A percentile compares a stretch with the other conserved stretches of the same genome.
Evolutionary conservation across 2,888 invertebrate species (phyloP).

Genomic region (Dryocosmus kuriphilus): DNA sequence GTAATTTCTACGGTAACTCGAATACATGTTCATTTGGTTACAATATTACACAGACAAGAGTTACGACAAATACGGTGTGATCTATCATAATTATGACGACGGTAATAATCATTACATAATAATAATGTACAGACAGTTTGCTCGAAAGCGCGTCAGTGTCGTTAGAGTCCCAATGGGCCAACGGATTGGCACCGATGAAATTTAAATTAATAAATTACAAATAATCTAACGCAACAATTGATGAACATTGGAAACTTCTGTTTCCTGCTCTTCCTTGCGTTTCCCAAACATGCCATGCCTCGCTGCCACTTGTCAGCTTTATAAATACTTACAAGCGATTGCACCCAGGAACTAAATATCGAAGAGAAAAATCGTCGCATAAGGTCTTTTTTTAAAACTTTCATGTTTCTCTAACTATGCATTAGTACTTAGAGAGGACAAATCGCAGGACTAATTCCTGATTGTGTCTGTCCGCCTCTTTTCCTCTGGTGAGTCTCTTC

Average conservation of each 20-base stretch:
- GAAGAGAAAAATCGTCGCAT: constrained; percentile 7
- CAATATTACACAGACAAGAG: constrained; percentile 47
- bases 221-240: constrained; percentile 36
- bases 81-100: constrained; percentile 8
- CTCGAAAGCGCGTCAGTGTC: constrained; percentile 39
- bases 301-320: not conserved
- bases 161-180: constrained; percentile 44
- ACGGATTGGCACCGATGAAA: constrained; percentile 55
- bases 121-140: constrained; percentile 35
- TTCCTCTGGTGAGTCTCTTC: not conserved
- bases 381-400: not conserved
- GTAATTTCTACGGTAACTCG: constrained; percentile 45
- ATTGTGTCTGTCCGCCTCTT: not conserved
- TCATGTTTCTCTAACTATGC: constrained; percentile 8
- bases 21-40: constrained; percentile 55
- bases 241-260: constrained; percentile 1
- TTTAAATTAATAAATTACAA: constrained; percentile 47
- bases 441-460: not conserved
- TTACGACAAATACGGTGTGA: constrained; percentile 42
- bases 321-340: constrained; percentile 3
- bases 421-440: constrained; percentile 2
- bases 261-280: constrained; percentile 3
- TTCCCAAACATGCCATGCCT: constrained; percentile 17
- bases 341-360: constrained; percentile 18
- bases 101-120: constrained; percentile 24